Conservation (phyloP, 2,113 vertebrate genomes). For the Oryzias woworae region DNA sequence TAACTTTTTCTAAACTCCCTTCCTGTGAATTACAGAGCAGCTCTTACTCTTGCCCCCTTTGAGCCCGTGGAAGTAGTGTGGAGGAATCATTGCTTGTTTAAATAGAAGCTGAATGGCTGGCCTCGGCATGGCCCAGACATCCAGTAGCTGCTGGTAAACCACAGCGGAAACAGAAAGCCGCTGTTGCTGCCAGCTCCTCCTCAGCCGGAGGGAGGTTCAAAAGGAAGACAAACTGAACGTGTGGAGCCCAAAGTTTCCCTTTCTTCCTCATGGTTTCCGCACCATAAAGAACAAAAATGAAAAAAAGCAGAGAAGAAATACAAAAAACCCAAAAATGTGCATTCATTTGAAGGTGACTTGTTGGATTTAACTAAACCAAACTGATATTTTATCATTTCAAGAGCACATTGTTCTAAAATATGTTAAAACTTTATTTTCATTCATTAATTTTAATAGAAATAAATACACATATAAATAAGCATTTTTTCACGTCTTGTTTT, state of each 20-base stretch:
- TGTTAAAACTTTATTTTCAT: too few species aligned
- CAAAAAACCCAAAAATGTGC: too few species aligned
- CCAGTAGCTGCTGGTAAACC: conserved; percentile 71
- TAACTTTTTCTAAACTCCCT: conserved; percentile 56
- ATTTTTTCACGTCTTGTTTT: too few species aligned
- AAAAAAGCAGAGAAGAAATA: conserved; percentile 2
- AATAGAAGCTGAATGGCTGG: conserved; percentile 72
- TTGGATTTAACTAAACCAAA: too few species aligned
- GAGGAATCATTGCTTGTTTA: conserved; percentile 77
- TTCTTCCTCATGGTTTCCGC: conserved; percentile 42
- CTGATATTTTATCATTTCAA: too few species aligned
- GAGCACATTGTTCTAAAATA: too few species aligned
- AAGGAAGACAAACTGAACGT: conserved; percentile 43
- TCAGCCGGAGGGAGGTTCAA: conserved; percentile 55
- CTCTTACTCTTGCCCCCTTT: conserved; percentile 54
- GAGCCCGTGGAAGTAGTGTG: conserved; percentile 66
- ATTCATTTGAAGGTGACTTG: too few species aligned
- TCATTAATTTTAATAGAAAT: too few species aligned
- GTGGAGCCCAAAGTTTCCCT: conserved; percentile 44
- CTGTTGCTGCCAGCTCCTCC: conserved; percentile 66
- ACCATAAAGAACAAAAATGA: conserved; percentile 31
- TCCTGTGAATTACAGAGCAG: conserved; percentile 70
- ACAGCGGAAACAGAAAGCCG: conserved; percentile 72
- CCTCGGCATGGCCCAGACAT: conserved; percentile 59
- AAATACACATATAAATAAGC: too few species aligned